These are phyloP conservation scores for Phengaris alcon DNA, from an alignment of 2,888 invertebrate species.

Conservation along the genomic window DNA sequence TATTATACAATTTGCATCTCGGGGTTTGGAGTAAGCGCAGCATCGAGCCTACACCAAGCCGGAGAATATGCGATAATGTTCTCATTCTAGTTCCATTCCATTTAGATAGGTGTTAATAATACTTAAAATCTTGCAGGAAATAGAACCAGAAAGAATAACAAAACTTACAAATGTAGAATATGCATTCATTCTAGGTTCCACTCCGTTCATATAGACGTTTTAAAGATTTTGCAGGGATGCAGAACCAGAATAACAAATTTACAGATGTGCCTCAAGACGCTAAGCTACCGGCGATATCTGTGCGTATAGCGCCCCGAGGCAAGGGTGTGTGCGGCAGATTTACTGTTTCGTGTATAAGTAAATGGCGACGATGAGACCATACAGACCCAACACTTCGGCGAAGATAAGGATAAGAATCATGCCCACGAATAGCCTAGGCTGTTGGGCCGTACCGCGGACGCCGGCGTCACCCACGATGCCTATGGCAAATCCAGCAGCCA, in stretches of 20 bases:
- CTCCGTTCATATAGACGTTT: not conserved
- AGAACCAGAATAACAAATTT: slow-evolving; percentile 44
- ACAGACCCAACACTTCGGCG: slow-evolving; percentile 99
- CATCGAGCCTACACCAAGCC: slow-evolving; percentile 65
- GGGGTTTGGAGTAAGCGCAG: slow-evolving; percentile 64
- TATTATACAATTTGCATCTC: slow-evolving; percentile 56
- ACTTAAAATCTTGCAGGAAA: slow-evolving; percentile 3
- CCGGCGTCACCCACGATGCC: slow-evolving; percentile 99
- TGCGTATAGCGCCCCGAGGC: slow-evolving; percentile 54
- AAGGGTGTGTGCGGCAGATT: slow-evolving; percentile 56
- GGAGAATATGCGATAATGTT: slow-evolving; percentile 51
- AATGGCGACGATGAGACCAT: slow-evolving; percentile 99
- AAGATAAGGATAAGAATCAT: slow-evolving; percentile 99
- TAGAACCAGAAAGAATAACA: slow-evolving; percentile 43
- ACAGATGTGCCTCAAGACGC: slow-evolving; percentile 61
- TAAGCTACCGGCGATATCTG: slow-evolving; percentile 68
- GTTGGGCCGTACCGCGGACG: slow-evolving; percentile 99
- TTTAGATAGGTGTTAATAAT: not conserved
- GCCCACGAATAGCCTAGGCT: slow-evolving; percentile 99
- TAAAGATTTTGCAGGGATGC: not conserved
- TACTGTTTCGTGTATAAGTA: slow-evolving; percentile 97
- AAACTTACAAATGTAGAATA: slow-evolving; percentile 45
- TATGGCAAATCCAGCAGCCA: slow-evolving; percentile 99
- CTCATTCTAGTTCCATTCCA: slow-evolving; percentile 22
- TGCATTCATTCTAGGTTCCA: slow-evolving; percentile 40